A percentile compares a stretch with the other conserved stretches of the same genome.
Evolutionary conservation across 2,113 vertebrate species (phyloP).

Genomic region (Poicephalus meyeri): DNA sequence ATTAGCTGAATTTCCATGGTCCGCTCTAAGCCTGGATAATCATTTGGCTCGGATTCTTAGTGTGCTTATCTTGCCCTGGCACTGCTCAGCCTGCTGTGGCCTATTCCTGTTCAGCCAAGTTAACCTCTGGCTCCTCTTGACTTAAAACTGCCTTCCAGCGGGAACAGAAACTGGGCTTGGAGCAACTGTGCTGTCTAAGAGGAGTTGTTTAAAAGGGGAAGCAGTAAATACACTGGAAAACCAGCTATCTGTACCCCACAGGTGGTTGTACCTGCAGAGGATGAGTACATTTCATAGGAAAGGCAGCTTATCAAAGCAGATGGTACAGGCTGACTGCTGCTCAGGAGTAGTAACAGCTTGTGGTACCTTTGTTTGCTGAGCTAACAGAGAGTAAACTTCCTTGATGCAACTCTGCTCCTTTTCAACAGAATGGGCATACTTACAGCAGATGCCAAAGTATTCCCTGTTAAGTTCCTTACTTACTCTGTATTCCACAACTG

Average conservation of each 20-base stretch:
- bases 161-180: background rate
- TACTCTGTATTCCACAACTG: background rate
- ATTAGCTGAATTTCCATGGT: background rate
- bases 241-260: background rate
- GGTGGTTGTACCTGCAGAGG: background rate
- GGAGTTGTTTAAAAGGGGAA: background rate
- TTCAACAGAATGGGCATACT: rapidly evolving
- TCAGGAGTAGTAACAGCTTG: background rate
- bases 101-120: background rate
- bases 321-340: background rate
- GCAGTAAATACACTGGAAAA: background rate
- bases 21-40: constrained; percentile 38
- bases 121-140: background rate
- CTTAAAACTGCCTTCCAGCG: background rate
- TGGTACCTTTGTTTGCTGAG: background rate
- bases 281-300: background rate
- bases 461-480: background rate
- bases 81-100: background rate
- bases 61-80: background rate
- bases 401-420: background rate
- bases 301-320: background rate
- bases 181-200: background rate
- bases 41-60: background rate
- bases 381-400: background rate
- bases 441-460: background rate